Base-by-base conservation (phyloP, 2,113 vertebrate species). In the Phyllostomus discolor region DNA sequence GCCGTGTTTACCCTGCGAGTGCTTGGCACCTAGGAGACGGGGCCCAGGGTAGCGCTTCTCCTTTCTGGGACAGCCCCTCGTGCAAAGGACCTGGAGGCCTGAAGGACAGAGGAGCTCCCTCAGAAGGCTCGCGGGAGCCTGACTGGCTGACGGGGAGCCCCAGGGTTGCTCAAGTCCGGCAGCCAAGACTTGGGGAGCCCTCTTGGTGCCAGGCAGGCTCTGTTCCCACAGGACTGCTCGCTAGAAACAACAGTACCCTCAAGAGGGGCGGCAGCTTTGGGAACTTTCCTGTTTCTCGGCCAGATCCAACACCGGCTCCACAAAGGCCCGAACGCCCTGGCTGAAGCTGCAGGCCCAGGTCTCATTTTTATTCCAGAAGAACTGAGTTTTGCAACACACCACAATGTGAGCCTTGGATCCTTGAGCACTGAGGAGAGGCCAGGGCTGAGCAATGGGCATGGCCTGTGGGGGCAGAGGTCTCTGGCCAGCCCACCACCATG, bases 71-170 rank as follows among this genome's bases (percentile, higher is more conserved):
- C 4, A 1, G 69, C 7, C 24, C 41, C 75, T 81, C 59, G 20
- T 2, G 6, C 22, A 52, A n/a, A 46, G 1, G 35, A 43, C 70
- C 38, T 19, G 0, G 0, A 1, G 0, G 50, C 88, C 64, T 22
- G 14, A 72, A 82, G 75, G 67, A 50, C 43, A 57, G 70, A 28
- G 48, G 35, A 12, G 0, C 54, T 62, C 41, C 73, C 67, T 86
- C 1, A 10, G 54, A 79, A 80, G 72, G 14, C 38, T 9, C 57
- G 4, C 19, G 4, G 24, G n/a, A 28, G n/a, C n/a, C 4, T 1
- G 1, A 64, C 72, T 33, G 2, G 0, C 38, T 11, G 46, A 19
- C 11, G 10, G 62, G 66, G 67, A 3, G 4, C n/a, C 69, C 38
- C 57, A n/a, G 31, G 5, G 19, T 38, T 33, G 50, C 33, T 73